A percentile compares a stretch with the other conserved stretches of the same genome.
Evolutionary conservation across 2,113 vertebrate species (phyloP).

Genomic region (Mesitornis unicolor): DNA sequence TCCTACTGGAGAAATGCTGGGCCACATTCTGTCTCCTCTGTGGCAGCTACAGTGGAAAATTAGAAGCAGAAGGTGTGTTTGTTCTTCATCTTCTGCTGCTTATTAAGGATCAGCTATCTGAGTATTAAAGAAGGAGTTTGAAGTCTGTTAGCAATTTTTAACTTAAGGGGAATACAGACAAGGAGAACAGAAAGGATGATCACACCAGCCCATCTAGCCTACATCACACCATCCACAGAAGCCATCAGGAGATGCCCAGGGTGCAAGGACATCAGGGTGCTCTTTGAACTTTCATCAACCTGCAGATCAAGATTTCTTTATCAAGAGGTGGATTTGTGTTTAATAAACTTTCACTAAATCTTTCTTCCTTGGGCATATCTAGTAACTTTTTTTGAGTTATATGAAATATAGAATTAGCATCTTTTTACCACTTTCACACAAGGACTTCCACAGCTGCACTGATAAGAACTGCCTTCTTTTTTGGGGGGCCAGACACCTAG

Average conservation of each 20-base stretch:
- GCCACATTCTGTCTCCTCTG: not conserved
- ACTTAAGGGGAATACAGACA: not conserved
- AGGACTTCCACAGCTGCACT: not conserved
- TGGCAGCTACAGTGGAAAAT: not conserved
- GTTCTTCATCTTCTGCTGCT: not conserved
- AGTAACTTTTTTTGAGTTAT: not conserved
- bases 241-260: not conserved
- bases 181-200: not conserved
- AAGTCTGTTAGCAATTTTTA: not conserved
- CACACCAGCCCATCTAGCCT: not conserved
- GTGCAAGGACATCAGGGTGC: not conserved
- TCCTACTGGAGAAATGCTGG: not conserved
- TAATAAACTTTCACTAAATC: not conserved
- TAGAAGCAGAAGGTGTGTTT: not conserved
- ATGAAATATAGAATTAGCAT: not conserved
- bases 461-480: not conserved
- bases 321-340: not conserved
- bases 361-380: not conserved
- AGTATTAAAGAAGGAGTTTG: not conserved
- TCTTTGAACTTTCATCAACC: not conserved
- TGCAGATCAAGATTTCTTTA: not conserved
- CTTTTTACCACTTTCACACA: not conserved
- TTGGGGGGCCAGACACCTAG: rapidly evolving
- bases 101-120: not conserved
- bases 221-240: not conserved